phyloP scores from a whole-genome alignment of 2,888 invertebrate genomes.

The Lacanobia oleracea region DNA sequence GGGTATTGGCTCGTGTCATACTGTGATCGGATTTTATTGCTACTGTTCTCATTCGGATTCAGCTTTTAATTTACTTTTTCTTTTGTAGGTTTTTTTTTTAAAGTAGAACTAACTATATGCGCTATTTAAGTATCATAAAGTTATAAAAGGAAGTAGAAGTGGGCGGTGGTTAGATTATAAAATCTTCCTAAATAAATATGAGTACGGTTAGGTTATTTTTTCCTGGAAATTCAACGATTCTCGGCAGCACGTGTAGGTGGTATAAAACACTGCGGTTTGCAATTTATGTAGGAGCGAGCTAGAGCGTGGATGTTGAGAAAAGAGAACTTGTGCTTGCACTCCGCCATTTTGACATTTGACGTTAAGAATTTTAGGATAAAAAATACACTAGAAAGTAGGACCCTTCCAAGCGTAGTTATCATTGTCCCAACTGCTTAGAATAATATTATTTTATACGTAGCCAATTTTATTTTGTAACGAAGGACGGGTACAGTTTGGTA shows the following conservation, averaged over 20 bases:
- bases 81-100: too few relatives aligned
- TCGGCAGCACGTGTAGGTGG: neutral
- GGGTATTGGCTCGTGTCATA: constrained; percentile 49
- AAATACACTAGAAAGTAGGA: neutral
- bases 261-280: neutral
- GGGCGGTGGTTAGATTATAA: neutral
- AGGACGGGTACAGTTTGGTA: constrained; percentile 10
- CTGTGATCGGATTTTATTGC: constrained; percentile 37
- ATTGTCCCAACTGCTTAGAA: neutral
- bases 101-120: neutral
- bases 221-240: neutral
- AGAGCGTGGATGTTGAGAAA: neutral
- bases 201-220: constrained; percentile 14
- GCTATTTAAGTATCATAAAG: neutral
- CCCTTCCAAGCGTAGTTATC: too few relatives aligned
- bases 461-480: neutral
- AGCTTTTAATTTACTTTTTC: neutral
- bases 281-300: neutral
- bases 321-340: neutral
- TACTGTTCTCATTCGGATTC: constrained; percentile 13
- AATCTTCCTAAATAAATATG: neutral
- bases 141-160: neutral
- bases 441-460: neutral
- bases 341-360: constrained; percentile 9
- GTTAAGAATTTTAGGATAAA: neutral